Conservation (phyloP, 2,113 vertebrate genomes). For the Pedetes capensis region DNA sequence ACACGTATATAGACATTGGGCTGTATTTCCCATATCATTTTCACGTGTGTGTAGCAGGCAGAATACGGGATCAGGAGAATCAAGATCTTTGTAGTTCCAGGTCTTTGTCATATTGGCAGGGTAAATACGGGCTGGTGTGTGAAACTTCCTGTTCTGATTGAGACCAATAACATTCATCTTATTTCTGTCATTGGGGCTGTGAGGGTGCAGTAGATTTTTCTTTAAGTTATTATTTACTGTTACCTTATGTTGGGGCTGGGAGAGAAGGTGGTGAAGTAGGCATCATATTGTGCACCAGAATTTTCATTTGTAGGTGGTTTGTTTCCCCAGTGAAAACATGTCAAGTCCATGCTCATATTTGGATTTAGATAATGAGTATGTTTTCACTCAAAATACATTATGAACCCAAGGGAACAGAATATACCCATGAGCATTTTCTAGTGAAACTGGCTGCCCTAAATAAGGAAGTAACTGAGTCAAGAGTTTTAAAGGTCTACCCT, state of each 20-base stretch:
- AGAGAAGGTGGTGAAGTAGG: background rate
- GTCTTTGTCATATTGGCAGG: background rate
- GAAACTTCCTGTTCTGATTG: background rate
- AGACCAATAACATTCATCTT: background rate
- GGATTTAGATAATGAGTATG: background rate
- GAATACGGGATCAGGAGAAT: background rate
- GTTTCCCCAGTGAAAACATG: background rate
- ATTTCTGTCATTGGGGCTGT: background rate
- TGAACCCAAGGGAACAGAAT: background rate
- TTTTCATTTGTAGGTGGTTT: background rate
- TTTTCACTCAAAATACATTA: background rate
- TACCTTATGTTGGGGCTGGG: background rate
- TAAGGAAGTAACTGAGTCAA: background rate
- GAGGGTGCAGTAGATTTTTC: background rate
- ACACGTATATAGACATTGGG: background rate
- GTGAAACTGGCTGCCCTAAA: background rate
- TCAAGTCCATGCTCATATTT: background rate
- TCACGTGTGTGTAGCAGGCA: background rate
- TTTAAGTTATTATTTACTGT: background rate
- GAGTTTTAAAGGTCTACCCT: background rate
- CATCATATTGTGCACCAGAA: background rate
- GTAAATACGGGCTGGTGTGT: background rate
- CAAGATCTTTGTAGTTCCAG: background rate
- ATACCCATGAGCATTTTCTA: background rate
- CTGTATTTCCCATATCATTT: background rate